Conservation (phyloP, 2,888 invertebrate genomes). For the Polyploca ridens region DNA sequence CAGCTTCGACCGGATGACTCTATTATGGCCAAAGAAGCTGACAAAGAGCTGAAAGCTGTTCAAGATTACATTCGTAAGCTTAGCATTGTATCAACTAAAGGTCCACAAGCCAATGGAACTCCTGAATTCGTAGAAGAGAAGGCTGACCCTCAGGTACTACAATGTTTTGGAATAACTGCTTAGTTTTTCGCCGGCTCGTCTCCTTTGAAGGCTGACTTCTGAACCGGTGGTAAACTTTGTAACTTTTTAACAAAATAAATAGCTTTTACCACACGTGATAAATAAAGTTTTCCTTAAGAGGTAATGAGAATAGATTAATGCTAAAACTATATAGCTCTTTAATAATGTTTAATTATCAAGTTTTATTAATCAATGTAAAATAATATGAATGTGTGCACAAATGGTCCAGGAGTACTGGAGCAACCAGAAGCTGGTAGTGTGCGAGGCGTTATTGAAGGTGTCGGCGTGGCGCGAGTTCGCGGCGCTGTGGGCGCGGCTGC, state of each 20-base stretch:
- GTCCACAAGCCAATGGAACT: constrained; percentile 90
- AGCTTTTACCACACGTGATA: too few relatives aligned
- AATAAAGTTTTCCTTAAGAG: too few relatives aligned
- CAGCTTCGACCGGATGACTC: constrained; percentile 94
- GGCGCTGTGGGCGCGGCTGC: constrained; percentile 91
- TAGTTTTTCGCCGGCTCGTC: too few relatives aligned
- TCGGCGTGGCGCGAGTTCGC: constrained; percentile 96
- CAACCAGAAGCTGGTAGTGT: constrained; percentile 97
- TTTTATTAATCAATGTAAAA: not conserved
- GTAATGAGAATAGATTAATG: too few relatives aligned
- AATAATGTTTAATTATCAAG: too few relatives aligned
- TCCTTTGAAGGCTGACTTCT: too few relatives aligned
- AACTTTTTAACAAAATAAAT: too few relatives aligned
- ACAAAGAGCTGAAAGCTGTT: constrained; percentile 92
- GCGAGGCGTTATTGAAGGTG: constrained; percentile 93
- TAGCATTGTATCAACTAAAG: constrained; percentile 92
- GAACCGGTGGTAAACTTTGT: too few relatives aligned
- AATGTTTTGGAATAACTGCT: not conserved
- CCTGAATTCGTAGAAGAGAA: constrained; percentile 86
- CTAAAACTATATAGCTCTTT: too few relatives aligned
- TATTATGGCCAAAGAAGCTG: constrained; percentile 91
- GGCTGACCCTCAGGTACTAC: constrained; percentile 86
- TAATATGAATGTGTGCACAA: not conserved
- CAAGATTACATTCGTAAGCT: constrained; percentile 95
- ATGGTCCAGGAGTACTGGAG: constrained; percentile 77